phyloP scores from a whole-genome alignment of 2,797 vertebrate genomes.

The Gallinago stenura region DNA sequence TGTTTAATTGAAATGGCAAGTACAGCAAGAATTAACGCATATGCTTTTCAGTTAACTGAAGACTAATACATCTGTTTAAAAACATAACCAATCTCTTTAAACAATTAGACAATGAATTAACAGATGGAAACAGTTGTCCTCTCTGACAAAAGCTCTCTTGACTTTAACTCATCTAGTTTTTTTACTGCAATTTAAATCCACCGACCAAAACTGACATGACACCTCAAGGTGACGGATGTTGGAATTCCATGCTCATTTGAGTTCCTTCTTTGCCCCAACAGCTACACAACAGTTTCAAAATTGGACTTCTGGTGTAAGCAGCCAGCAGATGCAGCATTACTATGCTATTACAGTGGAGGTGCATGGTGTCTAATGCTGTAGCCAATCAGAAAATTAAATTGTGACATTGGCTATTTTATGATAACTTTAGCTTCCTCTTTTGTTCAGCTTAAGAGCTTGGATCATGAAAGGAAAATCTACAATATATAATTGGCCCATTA shows the following conservation, averaged over 20 bases:
- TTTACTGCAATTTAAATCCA: not conserved
- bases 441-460: not conserved
- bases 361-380: not conserved
- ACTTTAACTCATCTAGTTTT: not conserved
- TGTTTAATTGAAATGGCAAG: not conserved
- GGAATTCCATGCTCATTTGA: not conserved
- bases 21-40: rapidly evolving
- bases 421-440: not conserved
- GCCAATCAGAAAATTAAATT: not conserved
- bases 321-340: not conserved
- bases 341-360: not conserved
- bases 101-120: not conserved
- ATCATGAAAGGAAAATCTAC: not conserved
- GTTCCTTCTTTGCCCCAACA: not conserved
- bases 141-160: not conserved
- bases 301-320: not conserved
- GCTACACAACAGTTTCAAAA: not conserved
- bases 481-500: not conserved
- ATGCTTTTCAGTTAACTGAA: not conserved
- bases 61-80: not conserved
- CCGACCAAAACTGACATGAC: not conserved
- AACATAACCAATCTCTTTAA: not conserved
- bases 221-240: not conserved
- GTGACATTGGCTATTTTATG: not conserved
- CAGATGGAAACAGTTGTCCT: not conserved